These are phyloP conservation scores for Leptothorax acervorum DNA, from an alignment of 2,888 invertebrate genomes.

Conservation along the genomic window DNA sequence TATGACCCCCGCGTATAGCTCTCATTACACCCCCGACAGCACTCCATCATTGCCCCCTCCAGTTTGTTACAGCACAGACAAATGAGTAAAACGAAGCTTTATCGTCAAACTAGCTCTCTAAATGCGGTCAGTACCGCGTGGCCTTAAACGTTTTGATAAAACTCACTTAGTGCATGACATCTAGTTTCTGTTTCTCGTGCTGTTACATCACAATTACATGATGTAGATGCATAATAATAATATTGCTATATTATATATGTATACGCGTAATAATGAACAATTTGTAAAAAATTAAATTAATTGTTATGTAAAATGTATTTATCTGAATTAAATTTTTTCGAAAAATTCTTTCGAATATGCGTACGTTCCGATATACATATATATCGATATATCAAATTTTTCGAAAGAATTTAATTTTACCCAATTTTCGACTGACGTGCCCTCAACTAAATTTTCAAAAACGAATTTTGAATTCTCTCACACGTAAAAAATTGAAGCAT, in stretches of 20 bases:
- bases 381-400: background rate
- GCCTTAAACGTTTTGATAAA: slow-evolving; percentile 33
- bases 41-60: slow-evolving; percentile 60
- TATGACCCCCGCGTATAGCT: slow-evolving; percentile 81
- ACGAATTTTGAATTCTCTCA: slow-evolving; percentile 8
- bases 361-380: background rate
- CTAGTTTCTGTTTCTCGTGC: background rate
- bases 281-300: background rate
- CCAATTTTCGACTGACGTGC: slow-evolving; percentile 16
- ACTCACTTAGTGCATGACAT: background rate
- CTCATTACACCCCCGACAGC: slow-evolving; percentile 79
- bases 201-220: slow-evolving; percentile 21
- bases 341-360: background rate
- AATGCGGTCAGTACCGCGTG: background rate
- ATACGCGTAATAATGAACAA: background rate
- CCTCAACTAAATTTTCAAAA: slow-evolving; percentile 16
- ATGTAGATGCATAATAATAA: background rate
- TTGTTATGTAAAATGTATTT: background rate
- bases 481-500: slow-evolving; percentile 6
- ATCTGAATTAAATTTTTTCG: background rate
- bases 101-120: slow-evolving; percentile 59
- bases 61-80: slow-evolving; percentile 50
- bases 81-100: slow-evolving; percentile 66
- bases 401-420: slow-evolving; percentile 1
- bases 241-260: background rate